These are phyloP conservation scores for Pongo abelii DNA, from an alignment of 2,113 vertebrate species.

Conservation along the genomic window DNA sequence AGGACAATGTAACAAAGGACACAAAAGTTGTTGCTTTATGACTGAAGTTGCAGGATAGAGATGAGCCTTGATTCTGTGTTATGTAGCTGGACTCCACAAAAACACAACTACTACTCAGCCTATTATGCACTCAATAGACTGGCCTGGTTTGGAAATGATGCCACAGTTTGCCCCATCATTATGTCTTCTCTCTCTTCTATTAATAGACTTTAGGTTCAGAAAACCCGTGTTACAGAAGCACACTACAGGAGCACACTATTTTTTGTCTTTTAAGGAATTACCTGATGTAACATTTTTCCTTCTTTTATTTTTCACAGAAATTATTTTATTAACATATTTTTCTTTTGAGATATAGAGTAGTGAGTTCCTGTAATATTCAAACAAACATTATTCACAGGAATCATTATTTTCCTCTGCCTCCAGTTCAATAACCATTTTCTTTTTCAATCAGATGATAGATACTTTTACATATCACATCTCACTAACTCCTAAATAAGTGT, in stretches of 20 bases:
- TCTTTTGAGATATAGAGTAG: not conserved
- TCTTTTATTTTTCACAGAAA: conserved; percentile 14
- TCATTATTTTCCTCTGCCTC: conserved; percentile 7
- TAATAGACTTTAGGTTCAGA: not conserved
- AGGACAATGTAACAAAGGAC: not conserved
- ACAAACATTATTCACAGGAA: not conserved
- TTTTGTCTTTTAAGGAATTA: not conserved
- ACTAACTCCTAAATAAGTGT: not conserved
- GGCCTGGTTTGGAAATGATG: not conserved
- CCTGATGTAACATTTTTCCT: not conserved
- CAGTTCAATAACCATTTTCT: not conserved
- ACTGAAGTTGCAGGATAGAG: not conserved
- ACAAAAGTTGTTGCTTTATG: not conserved
- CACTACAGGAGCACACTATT: not conserved
- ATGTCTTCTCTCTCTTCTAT: not conserved
- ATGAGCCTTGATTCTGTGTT: not conserved
- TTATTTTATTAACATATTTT: conserved; percentile 1
- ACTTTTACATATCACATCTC: not conserved
- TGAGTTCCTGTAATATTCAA: not conserved
- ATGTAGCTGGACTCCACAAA: not conserved
- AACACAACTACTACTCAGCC: not conserved
- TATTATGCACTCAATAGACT: not conserved
- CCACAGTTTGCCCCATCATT: not conserved
- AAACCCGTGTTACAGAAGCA: not conserved
- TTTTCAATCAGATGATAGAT: not conserved